phyloP scores from a whole-genome alignment of 2,797 vertebrate species.

The Columba guinea region DNA sequence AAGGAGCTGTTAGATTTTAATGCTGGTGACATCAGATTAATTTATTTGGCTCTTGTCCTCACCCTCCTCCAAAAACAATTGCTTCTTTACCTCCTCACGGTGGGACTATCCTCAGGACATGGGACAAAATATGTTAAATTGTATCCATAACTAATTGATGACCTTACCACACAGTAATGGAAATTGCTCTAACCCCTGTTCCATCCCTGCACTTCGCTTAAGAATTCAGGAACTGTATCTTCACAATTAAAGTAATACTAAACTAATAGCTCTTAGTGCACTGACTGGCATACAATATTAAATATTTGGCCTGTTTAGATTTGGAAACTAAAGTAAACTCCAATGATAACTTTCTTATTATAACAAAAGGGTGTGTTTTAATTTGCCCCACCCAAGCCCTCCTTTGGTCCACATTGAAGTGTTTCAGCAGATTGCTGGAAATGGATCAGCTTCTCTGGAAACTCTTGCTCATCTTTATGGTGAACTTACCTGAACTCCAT shows the following conservation, averaged over 20 bases:
- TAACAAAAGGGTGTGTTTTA: neutral
- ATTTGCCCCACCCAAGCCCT: neutral
- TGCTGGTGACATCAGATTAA: neutral
- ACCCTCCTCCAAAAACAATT: neutral
- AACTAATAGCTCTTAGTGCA: neutral
- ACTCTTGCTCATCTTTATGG: neutral
- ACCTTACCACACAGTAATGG: rapidly evolving
- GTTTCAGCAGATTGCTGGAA: neutral
- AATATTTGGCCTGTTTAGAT: neutral
- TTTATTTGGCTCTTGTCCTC: neutral
- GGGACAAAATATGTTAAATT: neutral
- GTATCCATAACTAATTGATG: too few relatives aligned
- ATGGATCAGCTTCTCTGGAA: neutral
- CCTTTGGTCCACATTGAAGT: neutral
- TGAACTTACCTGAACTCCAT: neutral
- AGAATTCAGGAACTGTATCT: neutral
- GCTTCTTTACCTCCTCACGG: neutral
- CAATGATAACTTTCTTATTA: neutral
- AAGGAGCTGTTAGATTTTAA: neutral
- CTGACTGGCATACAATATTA: neutral
- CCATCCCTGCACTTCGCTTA: neutral
- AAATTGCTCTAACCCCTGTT: neutral
- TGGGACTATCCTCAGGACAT: neutral
- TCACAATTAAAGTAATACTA: neutral
- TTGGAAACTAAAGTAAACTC: neutral